Percentiles rank a stretch among this genome's conserved stretches.
Conservation (phyloP, 2,113 vertebrate genomes). For the Psilopsiagon aymara region DNA sequence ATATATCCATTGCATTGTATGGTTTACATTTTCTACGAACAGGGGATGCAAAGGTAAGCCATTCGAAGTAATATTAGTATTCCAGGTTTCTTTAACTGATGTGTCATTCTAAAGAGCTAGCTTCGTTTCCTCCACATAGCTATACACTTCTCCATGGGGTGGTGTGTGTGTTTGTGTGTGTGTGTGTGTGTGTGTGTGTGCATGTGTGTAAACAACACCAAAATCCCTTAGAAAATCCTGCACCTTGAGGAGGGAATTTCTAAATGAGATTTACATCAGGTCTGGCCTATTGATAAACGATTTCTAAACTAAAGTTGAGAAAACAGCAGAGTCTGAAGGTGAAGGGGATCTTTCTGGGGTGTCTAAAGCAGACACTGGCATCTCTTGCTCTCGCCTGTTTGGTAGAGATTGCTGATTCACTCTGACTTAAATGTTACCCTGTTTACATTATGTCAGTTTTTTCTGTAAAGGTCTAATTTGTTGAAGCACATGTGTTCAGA, state of each 20-base stretch:
- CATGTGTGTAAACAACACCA: not conserved
- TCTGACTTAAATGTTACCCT: constrained; percentile 52
- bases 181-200: not conserved
- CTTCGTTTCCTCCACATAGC: not conserved
- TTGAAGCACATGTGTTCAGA: not conserved
- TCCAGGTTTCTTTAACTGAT: not conserved
- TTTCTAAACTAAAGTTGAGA: not conserved
- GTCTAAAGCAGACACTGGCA: not conserved
- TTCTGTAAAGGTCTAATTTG: constrained; percentile 2
- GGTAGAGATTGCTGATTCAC: constrained; percentile 40
- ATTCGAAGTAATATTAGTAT: not conserved
- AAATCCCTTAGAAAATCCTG: not conserved
- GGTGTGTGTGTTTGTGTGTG: not conserved
- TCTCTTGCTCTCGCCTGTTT: not conserved
- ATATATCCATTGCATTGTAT: not conserved
- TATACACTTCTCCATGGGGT: not conserved
- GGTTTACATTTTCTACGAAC: not conserved
- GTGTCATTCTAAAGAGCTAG: not conserved
- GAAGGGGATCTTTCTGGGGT: not conserved
- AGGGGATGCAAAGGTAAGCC: not conserved
- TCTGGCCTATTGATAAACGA: not conserved
- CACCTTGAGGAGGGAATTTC: not conserved
- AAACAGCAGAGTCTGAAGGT: not conserved
- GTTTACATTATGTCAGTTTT: constrained; percentile 25
- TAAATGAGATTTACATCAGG: not conserved